Conservation (phyloP, 2,797 vertebrate species). For the Champsocephalus esox region DNA sequence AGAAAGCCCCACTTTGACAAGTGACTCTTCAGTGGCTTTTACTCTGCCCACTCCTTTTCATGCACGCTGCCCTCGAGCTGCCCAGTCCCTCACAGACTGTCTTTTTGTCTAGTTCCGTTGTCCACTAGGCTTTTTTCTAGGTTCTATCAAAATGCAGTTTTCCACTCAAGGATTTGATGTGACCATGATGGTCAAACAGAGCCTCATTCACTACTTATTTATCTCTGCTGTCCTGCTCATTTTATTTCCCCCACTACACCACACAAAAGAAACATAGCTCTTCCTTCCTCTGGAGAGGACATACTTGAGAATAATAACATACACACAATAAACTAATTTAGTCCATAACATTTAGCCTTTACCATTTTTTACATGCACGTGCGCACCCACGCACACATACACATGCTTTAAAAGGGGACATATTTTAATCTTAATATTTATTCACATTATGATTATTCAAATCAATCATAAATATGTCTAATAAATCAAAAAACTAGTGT, state of each 20-base stretch:
- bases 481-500: no score
- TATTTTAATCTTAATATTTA: no score
- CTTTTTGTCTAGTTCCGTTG: constrained; percentile 66
- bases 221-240: constrained; percentile 28
- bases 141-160: constrained; percentile 67
- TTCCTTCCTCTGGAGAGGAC: constrained; percentile 39
- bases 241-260: constrained; percentile 24
- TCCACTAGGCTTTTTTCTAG: constrained; percentile 60
- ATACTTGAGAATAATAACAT: constrained; percentile 48
- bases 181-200: constrained; percentile 79
- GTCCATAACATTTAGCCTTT: constrained; percentile 47
- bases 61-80: constrained; percentile 60
- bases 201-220: constrained; percentile 46
- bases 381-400: neutral
- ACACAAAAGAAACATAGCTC: constrained; percentile 47
- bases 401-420: no score
- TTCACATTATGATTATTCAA: no score
- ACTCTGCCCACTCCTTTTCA: constrained; percentile 62
- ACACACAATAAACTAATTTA: constrained; percentile 43
- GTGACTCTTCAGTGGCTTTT: constrained; percentile 83
- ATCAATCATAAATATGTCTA: no score
- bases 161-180: constrained; percentile 67
- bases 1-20: constrained; percentile 70
- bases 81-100: constrained; percentile 49
- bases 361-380: constrained; percentile 19